These are phyloP conservation scores for Porphyrio hochstetteri DNA, from an alignment of 2,113 vertebrate genomes.

Conservation along the genomic window DNA sequence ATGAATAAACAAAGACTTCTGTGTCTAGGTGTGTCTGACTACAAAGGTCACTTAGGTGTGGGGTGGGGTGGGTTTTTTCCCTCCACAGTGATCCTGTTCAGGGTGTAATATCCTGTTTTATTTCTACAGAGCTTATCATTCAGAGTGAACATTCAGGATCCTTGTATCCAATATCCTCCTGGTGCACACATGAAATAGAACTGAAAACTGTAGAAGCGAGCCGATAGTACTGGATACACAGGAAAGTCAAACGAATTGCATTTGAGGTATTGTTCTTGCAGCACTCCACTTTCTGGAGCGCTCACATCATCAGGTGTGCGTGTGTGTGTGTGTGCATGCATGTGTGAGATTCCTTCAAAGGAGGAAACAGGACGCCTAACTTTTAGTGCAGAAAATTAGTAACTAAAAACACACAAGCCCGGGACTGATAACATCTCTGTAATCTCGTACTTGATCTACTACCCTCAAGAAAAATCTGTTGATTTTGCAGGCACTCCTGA, in stretches of 20 bases:
- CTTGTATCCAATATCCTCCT: background rate
- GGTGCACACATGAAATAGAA: background rate
- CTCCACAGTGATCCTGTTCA: slow-evolving; percentile 1
- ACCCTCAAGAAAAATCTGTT: background rate
- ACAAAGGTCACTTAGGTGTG: background rate
- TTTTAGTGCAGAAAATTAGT: slow-evolving; percentile 27
- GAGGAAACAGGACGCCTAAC: background rate
- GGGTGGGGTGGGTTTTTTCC: background rate
- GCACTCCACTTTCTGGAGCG: background rate
- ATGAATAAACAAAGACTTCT: background rate
- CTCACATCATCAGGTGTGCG: background rate
- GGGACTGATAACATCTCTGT: slow-evolving; percentile 2
- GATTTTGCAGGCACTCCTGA: too few species aligned
- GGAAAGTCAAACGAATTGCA: background rate
- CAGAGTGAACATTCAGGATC: background rate
- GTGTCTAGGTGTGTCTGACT: background rate
- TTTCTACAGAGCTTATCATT: background rate
- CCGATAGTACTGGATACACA: background rate
- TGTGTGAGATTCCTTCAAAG: background rate
- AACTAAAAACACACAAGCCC: background rate
- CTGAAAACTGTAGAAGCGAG: background rate
- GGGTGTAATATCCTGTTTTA: background rate
- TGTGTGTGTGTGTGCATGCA: background rate
- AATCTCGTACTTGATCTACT: background rate
- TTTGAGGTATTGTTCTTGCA: background rate